A percentile compares a stretch with the other conserved stretches of the same genome.
Evolutionary conservation across 2,113 vertebrate species (phyloP).

Genomic region (Antigone vipio): DNA sequence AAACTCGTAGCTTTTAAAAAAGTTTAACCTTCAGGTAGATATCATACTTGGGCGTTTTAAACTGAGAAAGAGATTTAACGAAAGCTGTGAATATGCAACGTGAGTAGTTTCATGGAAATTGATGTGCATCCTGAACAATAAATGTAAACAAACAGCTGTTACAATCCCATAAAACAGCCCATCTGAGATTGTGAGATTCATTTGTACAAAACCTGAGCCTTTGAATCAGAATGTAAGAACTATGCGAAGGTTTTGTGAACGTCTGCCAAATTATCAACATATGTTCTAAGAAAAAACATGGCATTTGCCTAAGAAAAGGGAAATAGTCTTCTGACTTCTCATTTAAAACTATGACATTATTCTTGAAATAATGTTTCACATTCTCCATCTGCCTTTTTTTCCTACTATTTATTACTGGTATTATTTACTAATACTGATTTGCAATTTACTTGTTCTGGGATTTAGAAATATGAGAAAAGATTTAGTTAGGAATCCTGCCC

Average conservation of each 20-base stretch:
- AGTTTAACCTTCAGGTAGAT: background rate
- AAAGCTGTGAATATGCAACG: background rate
- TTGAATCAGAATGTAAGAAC: background rate
- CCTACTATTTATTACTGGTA: background rate
- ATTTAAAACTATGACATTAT: background rate
- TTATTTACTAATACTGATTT: background rate
- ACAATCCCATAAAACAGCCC: background rate
- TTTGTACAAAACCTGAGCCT: background rate
- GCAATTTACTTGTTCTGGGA: background rate
- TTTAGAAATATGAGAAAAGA: background rate
- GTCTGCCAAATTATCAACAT: conserved; percentile 10
- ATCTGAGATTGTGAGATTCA: background rate
- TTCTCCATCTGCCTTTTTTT: background rate
- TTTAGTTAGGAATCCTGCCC: background rate
- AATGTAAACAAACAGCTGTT: conserved; percentile 23
- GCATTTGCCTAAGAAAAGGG: background rate
- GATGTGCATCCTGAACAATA: background rate
- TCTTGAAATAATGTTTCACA: background rate
- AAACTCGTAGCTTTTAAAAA: conserved; percentile 11
- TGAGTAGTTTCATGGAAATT: background rate
- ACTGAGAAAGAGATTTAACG: background rate
- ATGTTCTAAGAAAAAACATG: background rate
- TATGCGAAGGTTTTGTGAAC: background rate
- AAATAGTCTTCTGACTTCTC: background rate
- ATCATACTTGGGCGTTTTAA: background rate